Conservation (phyloP, 2,113 vertebrate genomes). For the Euleptes europaea region DNA sequence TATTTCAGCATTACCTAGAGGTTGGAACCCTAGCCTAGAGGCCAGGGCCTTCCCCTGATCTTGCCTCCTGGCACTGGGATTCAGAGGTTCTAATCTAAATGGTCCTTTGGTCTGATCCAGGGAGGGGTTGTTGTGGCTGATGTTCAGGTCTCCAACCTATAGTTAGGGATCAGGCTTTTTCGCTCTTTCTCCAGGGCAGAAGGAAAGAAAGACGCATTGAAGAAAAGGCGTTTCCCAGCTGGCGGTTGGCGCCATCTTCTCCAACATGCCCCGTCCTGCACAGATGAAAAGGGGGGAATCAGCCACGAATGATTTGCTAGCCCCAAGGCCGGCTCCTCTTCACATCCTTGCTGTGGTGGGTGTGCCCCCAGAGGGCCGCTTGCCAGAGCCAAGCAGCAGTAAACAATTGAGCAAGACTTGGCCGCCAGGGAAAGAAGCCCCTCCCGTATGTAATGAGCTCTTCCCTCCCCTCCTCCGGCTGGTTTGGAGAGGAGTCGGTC, state of each 20-base stretch:
- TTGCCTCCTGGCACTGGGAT: too few relatives aligned
- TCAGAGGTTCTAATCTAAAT: too few relatives aligned
- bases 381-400: conserved; percentile 24
- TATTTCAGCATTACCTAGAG: too few relatives aligned
- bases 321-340: conserved; percentile 25
- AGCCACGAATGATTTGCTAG: conserved; percentile 46
- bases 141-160: not conserved
- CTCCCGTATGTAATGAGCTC: conserved; percentile 27
- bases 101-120: not conserved
- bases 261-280: not conserved
- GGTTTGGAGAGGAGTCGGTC: not conserved
- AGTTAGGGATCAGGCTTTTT: not conserved
- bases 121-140: not conserved
- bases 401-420: conserved; percentile 58
- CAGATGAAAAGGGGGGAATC: fast-evolving
- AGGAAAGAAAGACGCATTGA: fast-evolving
- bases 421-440: conserved; percentile 41
- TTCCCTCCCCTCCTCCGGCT: not conserved
- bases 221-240: not conserved
- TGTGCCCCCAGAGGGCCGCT: conserved; percentile 41
- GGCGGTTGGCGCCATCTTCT: not conserved
- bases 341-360: not conserved
- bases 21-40: too few relatives aligned
- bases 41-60: too few relatives aligned
- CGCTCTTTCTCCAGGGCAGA: not conserved